phyloP scores from a whole-genome alignment of 2,888 invertebrate species.

The Chrysina gloriosa region DNA sequence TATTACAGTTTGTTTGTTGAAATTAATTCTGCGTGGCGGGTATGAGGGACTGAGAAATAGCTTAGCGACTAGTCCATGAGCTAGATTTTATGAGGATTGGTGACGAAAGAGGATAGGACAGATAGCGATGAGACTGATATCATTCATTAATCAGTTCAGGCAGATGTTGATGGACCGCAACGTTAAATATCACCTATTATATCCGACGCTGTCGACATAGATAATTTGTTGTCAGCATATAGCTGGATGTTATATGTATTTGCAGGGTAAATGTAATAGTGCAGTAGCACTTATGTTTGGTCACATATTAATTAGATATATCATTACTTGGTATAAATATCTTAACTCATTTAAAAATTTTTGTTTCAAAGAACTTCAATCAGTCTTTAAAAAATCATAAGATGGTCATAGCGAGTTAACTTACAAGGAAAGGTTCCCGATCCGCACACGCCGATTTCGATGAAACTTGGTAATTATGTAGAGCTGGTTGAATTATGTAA shows the following conservation, averaged over 20 bases:
- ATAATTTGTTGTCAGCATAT: slow-evolving; percentile 29
- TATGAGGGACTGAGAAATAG: slow-evolving; percentile 43
- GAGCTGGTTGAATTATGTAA: too few species aligned
- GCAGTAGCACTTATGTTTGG: slow-evolving; percentile 20
- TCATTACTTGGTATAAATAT: too few species aligned
- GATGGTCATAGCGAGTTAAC: too few species aligned
- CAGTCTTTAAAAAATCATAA: too few species aligned
- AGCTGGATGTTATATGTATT: slow-evolving; percentile 16
- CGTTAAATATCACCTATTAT: slow-evolving; percentile 38
- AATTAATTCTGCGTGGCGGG: slow-evolving; percentile 62
- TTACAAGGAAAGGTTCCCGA: too few species aligned
- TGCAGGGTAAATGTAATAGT: neutral
- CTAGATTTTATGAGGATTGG: slow-evolving; percentile 6
- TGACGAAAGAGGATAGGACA: slow-evolving; percentile 24
- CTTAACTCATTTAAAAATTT: too few species aligned
- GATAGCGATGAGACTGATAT: slow-evolving; percentile 51
- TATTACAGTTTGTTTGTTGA: slow-evolving; percentile 63
- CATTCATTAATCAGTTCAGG: slow-evolving; percentile 61
- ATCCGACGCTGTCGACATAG: slow-evolving; percentile 28
- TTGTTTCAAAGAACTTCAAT: too few species aligned
- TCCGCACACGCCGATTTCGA: too few species aligned
- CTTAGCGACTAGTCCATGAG: slow-evolving; percentile 2
- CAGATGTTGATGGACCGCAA: slow-evolving; percentile 53
- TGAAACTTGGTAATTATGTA: too few species aligned
- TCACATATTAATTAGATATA: too few species aligned